These are phyloP conservation scores for Schizopygopsis pylzovi DNA, from an alignment of 2,797 vertebrate genomes.

Conservation along the genomic window DNA sequence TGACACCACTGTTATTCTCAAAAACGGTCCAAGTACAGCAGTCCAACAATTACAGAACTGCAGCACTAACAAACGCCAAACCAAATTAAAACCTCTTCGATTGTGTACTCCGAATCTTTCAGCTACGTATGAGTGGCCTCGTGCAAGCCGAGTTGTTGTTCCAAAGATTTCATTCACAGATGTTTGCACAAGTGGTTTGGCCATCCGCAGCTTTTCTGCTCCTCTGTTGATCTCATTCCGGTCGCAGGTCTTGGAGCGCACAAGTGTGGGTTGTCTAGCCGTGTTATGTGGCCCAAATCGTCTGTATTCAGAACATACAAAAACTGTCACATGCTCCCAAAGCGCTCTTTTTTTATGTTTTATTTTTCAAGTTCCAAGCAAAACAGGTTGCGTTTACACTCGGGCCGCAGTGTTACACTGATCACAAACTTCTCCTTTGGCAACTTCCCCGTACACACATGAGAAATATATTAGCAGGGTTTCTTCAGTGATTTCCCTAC, in stretches of 20 bases:
- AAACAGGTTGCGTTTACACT: constrained; percentile 22
- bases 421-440: constrained; percentile 50
- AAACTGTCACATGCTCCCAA: constrained; percentile 31
- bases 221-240: constrained; percentile 51
- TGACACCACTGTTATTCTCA: constrained; percentile 22
- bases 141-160: constrained; percentile 40
- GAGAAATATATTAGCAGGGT: constrained; percentile 59
- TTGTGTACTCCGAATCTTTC: constrained; percentile 17
- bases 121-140: constrained; percentile 25
- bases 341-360: constrained; percentile 42
- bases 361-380: constrained; percentile 20
- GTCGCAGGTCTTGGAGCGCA: constrained; percentile 27
- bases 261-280: constrained; percentile 45
- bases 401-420: neutral
- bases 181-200: constrained; percentile 63
- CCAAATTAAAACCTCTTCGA: constrained; percentile 31
- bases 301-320: constrained; percentile 6
- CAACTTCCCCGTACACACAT: constrained; percentile 52
- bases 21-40: neutral
- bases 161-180: constrained; percentile 61
- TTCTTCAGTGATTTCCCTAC: constrained; percentile 51
- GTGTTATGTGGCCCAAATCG: constrained; percentile 7
- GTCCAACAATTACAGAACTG: constrained; percentile 18
- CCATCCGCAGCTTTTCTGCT: constrained; percentile 54
- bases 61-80: constrained; percentile 24